Percentiles rank a stretch among this genome's conserved stretches.
Conservation (phyloP, 2,113 vertebrate genomes). For the Serinus canaria region DNA sequence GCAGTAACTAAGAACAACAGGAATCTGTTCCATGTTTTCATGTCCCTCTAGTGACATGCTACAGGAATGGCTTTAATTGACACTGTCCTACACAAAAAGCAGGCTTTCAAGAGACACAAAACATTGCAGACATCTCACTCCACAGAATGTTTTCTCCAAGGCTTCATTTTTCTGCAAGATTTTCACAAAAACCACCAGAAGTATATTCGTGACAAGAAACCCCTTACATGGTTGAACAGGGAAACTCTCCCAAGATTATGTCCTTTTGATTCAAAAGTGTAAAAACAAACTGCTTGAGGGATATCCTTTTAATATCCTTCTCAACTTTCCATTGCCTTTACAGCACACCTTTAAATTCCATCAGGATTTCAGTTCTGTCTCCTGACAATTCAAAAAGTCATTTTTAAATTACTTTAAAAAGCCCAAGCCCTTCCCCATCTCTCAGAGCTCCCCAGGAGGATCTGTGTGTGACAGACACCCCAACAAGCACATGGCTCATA, state of each 20-base stretch:
- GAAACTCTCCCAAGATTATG: not conserved
- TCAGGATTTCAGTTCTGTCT: not conserved
- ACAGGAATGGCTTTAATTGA: conserved; percentile 1
- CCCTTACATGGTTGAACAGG: not conserved
- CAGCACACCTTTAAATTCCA: not conserved
- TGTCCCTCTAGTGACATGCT: conserved; percentile 7
- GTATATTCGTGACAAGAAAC: not conserved
- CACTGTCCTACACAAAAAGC: not conserved
- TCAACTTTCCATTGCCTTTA: not conserved
- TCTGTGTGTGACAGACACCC: not conserved
- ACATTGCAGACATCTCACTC: not conserved
- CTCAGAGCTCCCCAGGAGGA: not conserved
- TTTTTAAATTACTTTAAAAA: not conserved
- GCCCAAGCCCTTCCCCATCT: accelerated
- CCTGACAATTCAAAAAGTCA: not conserved
- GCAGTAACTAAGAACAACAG: conserved; percentile 24
- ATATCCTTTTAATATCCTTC: not conserved
- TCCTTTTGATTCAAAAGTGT: not conserved
- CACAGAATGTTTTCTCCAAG: not conserved
- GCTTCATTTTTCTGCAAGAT: not conserved
- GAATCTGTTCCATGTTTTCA: not conserved
- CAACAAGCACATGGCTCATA: not conserved
- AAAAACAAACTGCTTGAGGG: not conserved
- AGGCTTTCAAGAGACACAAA: not conserved
- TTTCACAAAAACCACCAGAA: not conserved